Base-by-base conservation (phyloP, 2,113 vertebrate species). In the Brachyhypopomus gauderio region DNA sequence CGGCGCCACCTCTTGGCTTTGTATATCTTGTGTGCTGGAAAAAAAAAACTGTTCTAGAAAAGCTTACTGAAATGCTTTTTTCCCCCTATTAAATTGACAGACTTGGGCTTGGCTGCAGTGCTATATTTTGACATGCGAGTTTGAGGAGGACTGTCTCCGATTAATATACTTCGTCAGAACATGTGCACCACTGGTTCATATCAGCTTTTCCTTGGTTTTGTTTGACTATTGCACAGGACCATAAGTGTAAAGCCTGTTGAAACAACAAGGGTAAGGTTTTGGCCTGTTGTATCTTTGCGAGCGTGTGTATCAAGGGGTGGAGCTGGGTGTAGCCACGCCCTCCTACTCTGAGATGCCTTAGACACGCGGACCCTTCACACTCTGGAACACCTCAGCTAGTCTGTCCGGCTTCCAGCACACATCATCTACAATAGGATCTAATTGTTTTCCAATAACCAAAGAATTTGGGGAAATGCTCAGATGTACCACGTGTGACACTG, bases 21-120 rank as follows among this genome's bases (percentile, higher is more conserved):
- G 38, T 45, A 58, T 23, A 45, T 60, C 74, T 72, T 30, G 4
- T 30, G 20, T 58, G 48, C 76, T 78, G 63, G 76, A 59, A 34
- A 30, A 20, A 66, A 80, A 81, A 71, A 74, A 82, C 74, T 82
- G 80, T 82, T 82, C 19, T n/a, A 70, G 55, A 3, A 69, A 70
- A 17, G 22, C 64, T 66, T n/a, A 20, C 30, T 58, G 25, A 45
- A 12, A 27, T 45, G 14, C 8, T 70, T 69, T 38, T 70, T 66
- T 7, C 20, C 8, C 17, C 16, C 5, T 36, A 41, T 22, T 41
- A 22, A 41, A 70, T 41, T 9, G 66, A 70, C 36, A 22, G 66
- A 70, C 66, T 41, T 70, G 0, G 41, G 66, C 66, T 77, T 25
- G 22, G 34, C 64, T 52, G 62, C 55, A 36, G 41, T 56, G 71